Evolutionary conservation across 2,888 invertebrate genomes (phyloP), one percentile per base, ranked within the genome.

Genomic region (Dinocampus coccinellae): DNA sequence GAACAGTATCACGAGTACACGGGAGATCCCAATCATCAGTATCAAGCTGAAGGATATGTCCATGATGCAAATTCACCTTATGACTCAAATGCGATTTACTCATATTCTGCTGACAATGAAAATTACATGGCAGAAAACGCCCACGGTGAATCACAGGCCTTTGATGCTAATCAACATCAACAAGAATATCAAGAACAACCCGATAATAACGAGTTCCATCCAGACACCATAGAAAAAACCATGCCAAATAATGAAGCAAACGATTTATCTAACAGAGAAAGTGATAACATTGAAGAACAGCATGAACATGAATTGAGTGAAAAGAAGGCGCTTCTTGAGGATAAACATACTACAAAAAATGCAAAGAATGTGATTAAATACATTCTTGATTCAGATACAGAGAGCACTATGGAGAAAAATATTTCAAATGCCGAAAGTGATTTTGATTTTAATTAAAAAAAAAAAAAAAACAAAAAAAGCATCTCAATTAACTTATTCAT

Each of bases 401-500:
- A 87, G 3, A 86, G 86, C 61, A 83, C 84, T 0, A 84, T 87
- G 20, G 87, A 87, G 63, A 78, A 78, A 69, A 86, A 87, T 62
- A 78, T 80, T 4, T 85, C 86, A 0, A 87, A 86, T 53, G 82
- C 84, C 3, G 87, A 86, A 47, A 87, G 87, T 68, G 87, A 87
- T 73, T 87, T 84, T 73, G 85, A 87, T 75, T 87, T 87, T 60
- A 87, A 87, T 78, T 87, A 76, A 26, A 34, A n/a, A n/a, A n/a
- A n/a, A n/a, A n/a, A n/a, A n/a, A n/a, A n/a, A n/a, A n/a, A n/a
- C n/a, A n/a, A n/a, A n/a, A n/a, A n/a, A 20, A 26, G 11, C 10
- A 4, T 6, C 39, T 3, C 26, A 29, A 71, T 36, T 60, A 47
- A 58, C 16, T 60, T 67, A 55, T 36, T 63, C 24, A 42, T 3